A percentile compares a stretch with the other conserved stretches of the same genome.
phyloP scores from a whole-genome alignment of 1,140 invertebrate species.

The Drosophila sproati region DNA sequence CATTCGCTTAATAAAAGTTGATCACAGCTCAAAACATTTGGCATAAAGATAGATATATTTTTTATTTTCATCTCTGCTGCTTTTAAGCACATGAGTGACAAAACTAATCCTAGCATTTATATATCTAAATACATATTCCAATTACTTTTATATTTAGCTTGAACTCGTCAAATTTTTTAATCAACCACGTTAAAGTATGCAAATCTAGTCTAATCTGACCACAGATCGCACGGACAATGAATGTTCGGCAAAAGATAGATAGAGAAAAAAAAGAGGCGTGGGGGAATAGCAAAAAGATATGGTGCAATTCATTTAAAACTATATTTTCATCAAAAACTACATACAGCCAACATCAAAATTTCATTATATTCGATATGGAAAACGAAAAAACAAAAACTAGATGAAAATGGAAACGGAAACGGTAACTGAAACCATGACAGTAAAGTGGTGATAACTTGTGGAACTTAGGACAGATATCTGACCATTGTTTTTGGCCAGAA shows the following conservation, averaged over 20 bases:
- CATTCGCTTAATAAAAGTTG: no score
- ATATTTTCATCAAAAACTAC: conserved; percentile 44
- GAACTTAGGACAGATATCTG: conserved; percentile 18
- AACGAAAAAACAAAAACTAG: conserved; percentile 7
- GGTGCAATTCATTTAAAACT: conserved; percentile 73
- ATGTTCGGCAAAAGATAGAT: neutral
- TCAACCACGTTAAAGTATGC: conserved; percentile 52
- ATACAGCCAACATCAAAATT: conserved; percentile 46
- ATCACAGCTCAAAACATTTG: neutral
- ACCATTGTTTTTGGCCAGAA: conserved; percentile 35
- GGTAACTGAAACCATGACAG: conserved; percentile 41
- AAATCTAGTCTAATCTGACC: conserved; percentile 66
- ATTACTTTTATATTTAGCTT: no score
- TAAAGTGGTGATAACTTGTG: conserved; percentile 77
- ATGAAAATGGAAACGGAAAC: conserved; percentile 8
- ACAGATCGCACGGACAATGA: conserved; percentile 68
- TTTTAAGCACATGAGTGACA: no score
- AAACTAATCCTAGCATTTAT: no score
- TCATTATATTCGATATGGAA: neutral
- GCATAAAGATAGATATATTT: neutral
- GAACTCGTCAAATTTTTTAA: conserved; percentile 1
- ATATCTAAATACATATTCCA: no score
- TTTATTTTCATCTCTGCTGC: no score
- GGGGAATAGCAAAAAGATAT: no score
- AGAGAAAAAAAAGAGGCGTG: no score